Conservation (phyloP, 2,113 vertebrate genomes). For the Bos taurus region ARS-UCD2.0 NC_037347.1:24265001-24265500, state of each 20-base stretch:
- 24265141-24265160: background rate
- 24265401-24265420: background rate
- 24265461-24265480: background rate
- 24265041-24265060: background rate
- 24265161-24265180: background rate
- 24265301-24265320: background rate
- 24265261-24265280: background rate
- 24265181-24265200: background rate
- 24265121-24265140: background rate
- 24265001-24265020: background rate
- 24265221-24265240: background rate
- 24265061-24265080: background rate
- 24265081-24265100: background rate
- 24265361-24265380: background rate
- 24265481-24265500: background rate
- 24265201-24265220: background rate
- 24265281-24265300: background rate
- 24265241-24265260: background rate
- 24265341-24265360: background rate
- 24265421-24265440: background rate
- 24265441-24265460: background rate
- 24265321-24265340: background rate
- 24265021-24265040: background rate
- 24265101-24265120: background rate
- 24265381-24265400: background rate